Evolutionary conservation across 1,140 invertebrate genomes (phyloP).

Genomic region (Spodoptera frugiperda): DNA sequence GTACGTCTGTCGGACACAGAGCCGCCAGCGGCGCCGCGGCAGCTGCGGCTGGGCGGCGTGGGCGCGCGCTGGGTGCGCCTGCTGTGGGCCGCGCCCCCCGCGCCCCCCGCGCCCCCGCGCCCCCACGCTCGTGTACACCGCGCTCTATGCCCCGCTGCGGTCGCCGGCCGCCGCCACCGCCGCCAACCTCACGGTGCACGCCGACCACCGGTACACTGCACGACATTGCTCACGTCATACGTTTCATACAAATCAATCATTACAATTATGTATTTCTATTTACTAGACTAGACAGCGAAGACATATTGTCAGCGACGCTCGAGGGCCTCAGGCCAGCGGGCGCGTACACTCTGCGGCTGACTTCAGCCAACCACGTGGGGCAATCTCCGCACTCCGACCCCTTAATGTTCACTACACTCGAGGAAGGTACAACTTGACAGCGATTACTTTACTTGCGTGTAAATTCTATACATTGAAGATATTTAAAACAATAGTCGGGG

Average conservation of each 20-base stretch:
- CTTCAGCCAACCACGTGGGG: slow-evolving; percentile 91
- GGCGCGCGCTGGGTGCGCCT: slow-evolving; percentile 67
- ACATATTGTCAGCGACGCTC: slow-evolving; percentile 52
- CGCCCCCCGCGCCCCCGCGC: not conserved
- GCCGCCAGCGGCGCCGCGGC: slow-evolving; percentile 65
- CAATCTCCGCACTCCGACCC: slow-evolving; percentile 89
- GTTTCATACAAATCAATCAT: no score
- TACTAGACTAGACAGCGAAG: no score
- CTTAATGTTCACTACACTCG: slow-evolving; percentile 89
- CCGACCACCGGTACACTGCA: not conserved
- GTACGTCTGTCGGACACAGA: slow-evolving; percentile 54
- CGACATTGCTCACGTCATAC: no score
- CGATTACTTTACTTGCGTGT: not conserved
- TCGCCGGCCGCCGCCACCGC: slow-evolving; percentile 49
- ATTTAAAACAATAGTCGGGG: no score
- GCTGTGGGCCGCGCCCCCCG: slow-evolving; percentile 57
- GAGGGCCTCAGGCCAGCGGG: slow-evolving; percentile 60
- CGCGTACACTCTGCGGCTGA: slow-evolving; percentile 86
- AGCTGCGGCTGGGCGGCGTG: slow-evolving; percentile 59
- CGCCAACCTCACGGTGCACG: slow-evolving; percentile 61
- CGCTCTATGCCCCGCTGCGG: slow-evolving; percentile 61
- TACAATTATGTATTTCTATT: no score
- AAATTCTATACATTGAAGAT: no score
- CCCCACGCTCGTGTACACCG: slow-evolving; percentile 50
- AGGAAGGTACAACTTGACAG: slow-evolving; percentile 87